These are phyloP conservation scores for Sciurus vulgaris DNA, from an alignment of 2,797 vertebrate species.

Conservation along the genomic window DNA sequence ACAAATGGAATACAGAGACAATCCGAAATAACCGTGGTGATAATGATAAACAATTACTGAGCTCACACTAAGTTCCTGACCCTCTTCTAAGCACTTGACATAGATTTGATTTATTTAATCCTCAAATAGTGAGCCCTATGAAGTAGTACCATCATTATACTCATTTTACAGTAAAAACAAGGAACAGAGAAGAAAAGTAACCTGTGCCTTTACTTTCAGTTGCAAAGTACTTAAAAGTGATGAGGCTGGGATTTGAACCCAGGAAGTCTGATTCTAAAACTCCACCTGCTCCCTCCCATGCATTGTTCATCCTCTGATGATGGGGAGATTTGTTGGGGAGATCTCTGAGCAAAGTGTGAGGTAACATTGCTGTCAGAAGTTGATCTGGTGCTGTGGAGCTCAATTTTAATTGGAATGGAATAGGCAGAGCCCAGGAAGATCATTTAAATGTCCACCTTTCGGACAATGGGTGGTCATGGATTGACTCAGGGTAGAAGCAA, in stretches of 20 bases:
- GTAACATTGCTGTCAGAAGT: neutral
- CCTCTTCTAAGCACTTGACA: neutral
- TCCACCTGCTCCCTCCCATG: neutral
- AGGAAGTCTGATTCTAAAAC: neutral
- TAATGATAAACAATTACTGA: neutral
- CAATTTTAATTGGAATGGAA: neutral
- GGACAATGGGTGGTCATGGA: neutral
- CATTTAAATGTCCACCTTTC: neutral
- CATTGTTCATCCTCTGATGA: accelerated
- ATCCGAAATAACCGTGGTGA: neutral
- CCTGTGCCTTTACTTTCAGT: neutral
- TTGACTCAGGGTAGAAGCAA: neutral
- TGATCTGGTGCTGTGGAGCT: neutral
- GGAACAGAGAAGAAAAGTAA: neutral
- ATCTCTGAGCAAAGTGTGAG: neutral
- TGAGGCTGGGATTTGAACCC: neutral
- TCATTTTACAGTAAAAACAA: neutral
- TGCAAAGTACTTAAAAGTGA: neutral
- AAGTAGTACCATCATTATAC: neutral
- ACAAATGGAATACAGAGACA: neutral
- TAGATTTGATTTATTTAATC: neutral
- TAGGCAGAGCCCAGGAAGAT: neutral
- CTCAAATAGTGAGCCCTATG: neutral
- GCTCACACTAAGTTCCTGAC: neutral
- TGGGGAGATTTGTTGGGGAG: no score